Conservation (phyloP, 2,797 vertebrate genomes). For the Aselliscus stoliczkanus region DNA sequence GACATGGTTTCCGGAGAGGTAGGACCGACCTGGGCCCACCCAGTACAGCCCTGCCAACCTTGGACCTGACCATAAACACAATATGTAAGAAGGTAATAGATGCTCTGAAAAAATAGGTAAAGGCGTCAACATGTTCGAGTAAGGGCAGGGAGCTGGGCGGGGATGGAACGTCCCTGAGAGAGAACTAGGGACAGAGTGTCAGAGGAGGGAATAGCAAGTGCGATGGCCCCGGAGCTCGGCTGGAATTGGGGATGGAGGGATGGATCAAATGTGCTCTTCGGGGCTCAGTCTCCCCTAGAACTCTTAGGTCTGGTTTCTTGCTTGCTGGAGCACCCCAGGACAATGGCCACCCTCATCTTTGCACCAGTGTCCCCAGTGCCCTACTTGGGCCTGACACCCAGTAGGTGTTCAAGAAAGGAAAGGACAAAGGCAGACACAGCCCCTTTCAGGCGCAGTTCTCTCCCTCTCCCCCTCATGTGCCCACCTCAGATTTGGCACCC, state of each 20-base stretch:
- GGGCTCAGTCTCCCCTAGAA: neutral
- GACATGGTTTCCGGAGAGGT: neutral
- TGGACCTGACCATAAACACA: neutral
- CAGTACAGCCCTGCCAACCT: neutral
- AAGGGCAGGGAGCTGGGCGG: neutral
- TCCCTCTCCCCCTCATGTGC: neutral
- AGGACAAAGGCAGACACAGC: fast-evolving
- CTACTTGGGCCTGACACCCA: neutral
- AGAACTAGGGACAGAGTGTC: neutral
- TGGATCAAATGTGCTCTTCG: neutral
- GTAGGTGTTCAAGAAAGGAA: neutral
- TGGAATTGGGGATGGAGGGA: neutral
- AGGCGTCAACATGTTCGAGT: conserved; percentile 21
- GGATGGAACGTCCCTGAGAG: neutral
- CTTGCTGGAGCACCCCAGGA: neutral
- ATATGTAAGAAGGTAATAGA: neutral
- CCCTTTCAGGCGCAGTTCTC: fast-evolving
- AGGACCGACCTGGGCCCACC: neutral
- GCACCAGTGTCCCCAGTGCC: neutral
- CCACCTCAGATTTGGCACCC: neutral
- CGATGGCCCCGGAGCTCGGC: neutral
- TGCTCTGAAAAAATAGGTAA: neutral
- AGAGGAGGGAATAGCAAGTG: neutral
- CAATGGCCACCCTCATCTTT: neutral
- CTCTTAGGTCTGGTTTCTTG: neutral